Evolutionary conservation across 2,797 vertebrate genomes (phyloP), one percentile per base, ranked within the genome.

Genomic region (Poeciliopsis infans): DNA sequence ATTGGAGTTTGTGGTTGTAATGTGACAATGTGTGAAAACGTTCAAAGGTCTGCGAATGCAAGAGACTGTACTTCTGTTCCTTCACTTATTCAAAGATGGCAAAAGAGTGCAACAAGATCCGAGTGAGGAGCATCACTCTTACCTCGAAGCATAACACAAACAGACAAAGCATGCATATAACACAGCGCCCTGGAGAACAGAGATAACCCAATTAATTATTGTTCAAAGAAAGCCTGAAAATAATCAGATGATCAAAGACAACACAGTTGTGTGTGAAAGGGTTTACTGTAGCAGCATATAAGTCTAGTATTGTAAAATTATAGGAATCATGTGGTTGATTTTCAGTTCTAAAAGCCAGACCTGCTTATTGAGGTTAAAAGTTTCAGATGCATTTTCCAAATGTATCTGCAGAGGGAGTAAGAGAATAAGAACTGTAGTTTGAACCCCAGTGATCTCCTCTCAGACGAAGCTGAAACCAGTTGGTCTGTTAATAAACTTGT

Each of bases 321-420:
- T 74, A 69, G 76, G 23, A 55, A 16, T 6, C 31, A 45, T n/a
- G 33, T n/a, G 23, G 28, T 83, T 45, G 36, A 7, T 3, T 46
- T 64, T 55, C 0, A n/a, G 10, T 69, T 51, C 31, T 1, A 31
- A 59, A 39, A 83, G 43, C 16, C 13, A 28, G n/a, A 18, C 0
- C 0, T 6, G 15, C 76, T 10, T 51, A 36, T 81, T 2, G 23
- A 53, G 59, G 49, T 5, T 31, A 47, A 80, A 70, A 47, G 2
- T 45, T 15, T 49, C 33, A 33, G 85, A 70, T 92, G 92, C 84
- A 87, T 87, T 94, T 83, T 85, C 55, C 73, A 72, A 7, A 81
- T 72, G 70, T 74, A 79, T 88, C 95, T 92, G 91, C 87, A 95
- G 95, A 93, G 93, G 94, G 94, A 82, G 94, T 88, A 89, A 92